A percentile compares a stretch with the other conserved stretches of the same genome.
phyloP scores from a whole-genome alignment of 64 coral and sea anemone species.

The Dendrophyllia cribrosa region DNA sequence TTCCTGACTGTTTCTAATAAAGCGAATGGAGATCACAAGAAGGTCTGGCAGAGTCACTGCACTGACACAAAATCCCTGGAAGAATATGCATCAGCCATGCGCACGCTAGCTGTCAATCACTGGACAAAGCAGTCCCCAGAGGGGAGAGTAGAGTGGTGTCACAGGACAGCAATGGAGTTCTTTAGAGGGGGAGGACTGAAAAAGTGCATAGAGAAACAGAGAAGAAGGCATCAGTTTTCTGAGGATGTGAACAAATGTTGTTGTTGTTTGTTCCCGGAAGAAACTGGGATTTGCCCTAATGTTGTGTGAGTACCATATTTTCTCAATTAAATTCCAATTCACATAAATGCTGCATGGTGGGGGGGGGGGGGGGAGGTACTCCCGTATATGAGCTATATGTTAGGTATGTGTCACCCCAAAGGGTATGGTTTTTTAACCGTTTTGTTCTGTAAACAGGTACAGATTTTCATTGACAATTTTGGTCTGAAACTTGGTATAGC shows the following conservation, averaged over 20 bases:
- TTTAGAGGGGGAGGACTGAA: slow-evolving; percentile 76
- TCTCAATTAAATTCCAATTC: neutral
- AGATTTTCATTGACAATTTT: too few species aligned
- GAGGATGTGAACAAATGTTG: slow-evolving; percentile 65
- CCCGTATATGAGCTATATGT: too few species aligned
- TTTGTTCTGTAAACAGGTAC: too few species aligned
- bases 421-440: too few species aligned
- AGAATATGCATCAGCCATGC: slow-evolving; percentile 89
- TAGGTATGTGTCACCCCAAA: too few species aligned
- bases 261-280: slow-evolving; percentile 57
- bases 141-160: slow-evolving; percentile 89
- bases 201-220: slow-evolving; percentile 80
- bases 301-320: neutral
- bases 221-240: slow-evolving; percentile 29
- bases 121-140: slow-evolving; percentile 82
- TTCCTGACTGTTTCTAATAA: neutral
- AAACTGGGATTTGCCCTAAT: neutral
- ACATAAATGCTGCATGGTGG: too few species aligned
- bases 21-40: slow-evolving; percentile 91
- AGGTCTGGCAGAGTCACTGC: slow-evolving; percentile 91
- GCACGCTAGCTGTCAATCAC: slow-evolving; percentile 71
- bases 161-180: slow-evolving; percentile 70
- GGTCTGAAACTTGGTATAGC: too few species aligned
- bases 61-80: slow-evolving; percentile 62
- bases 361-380: too few species aligned